Conservation (phyloP, 1,140 invertebrate genomes). For the Rhizoglyphus robini region DNA sequence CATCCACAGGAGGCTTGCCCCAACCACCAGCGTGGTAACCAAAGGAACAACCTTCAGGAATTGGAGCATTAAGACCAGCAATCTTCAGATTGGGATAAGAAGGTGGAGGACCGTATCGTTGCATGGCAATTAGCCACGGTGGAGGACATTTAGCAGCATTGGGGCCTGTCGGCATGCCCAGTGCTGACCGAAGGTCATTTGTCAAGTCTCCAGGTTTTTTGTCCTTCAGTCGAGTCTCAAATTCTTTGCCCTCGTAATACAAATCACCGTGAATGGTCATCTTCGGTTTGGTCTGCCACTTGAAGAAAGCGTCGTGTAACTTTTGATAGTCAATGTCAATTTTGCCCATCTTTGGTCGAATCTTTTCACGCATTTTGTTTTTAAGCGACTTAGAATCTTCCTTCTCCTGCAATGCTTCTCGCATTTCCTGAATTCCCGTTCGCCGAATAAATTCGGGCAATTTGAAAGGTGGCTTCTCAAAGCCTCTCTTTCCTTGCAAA, state of each 20-base stretch:
- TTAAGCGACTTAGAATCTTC: constrained; percentile 94
- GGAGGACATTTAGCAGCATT: constrained; percentile 58
- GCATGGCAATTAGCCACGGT: constrained; percentile 99
- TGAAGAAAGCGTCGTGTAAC: constrained; percentile 97
- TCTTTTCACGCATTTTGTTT: constrained; percentile 93
- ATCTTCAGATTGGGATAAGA: constrained; percentile 98
- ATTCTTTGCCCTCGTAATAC: constrained; percentile 99
- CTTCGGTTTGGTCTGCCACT: constrained; percentile 96
- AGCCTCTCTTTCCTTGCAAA: constrained; percentile 89
- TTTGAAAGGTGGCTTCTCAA: constrained; percentile 97
- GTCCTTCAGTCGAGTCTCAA: constrained; percentile 90
- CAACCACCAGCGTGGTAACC: constrained; percentile 98
- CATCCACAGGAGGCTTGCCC: constrained; percentile 99
- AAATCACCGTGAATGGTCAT: constrained; percentile 98
- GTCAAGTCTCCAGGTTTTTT: constrained; percentile 97
- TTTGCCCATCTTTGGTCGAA: constrained; percentile 93
- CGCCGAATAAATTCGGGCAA: constrained; percentile 96
- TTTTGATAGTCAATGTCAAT: constrained; percentile 99
- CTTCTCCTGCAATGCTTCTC: constrained; percentile 92
- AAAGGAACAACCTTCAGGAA: constrained; percentile 89
- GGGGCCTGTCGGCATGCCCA: constrained; percentile 96
- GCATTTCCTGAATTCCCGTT: constrained; percentile 99
- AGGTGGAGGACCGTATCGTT: constrained; percentile 95
- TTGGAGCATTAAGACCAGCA: constrained; percentile 78
- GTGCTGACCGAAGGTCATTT: constrained; percentile 83